A percentile compares a stretch with the other conserved stretches of the same genome.
Evolutionary conservation across 2,113 vertebrate genomes (phyloP).

Genomic region (Neotoma lepida): DNA sequence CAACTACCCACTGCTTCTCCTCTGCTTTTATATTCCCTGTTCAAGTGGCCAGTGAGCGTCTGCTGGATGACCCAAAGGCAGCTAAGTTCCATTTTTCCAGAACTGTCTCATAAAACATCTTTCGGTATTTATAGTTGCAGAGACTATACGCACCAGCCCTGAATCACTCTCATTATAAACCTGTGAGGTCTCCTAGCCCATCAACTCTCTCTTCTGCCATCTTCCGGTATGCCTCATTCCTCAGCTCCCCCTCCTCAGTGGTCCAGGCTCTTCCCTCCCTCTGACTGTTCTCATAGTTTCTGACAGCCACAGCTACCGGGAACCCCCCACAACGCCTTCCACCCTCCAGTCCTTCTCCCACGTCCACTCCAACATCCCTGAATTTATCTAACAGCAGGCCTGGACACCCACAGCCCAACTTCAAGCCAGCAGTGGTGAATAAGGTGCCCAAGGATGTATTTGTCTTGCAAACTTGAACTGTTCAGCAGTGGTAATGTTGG

Average conservation of each 20-base stretch:
- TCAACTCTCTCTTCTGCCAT: background rate
- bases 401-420: background rate
- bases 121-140: background rate
- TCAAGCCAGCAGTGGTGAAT: background rate
- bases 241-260: background rate
- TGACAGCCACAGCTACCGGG: background rate
- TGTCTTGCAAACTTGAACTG: background rate
- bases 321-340: background rate
- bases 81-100: background rate
- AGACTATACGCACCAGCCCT: background rate
- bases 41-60: background rate
- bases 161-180: background rate
- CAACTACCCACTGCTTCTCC: background rate
- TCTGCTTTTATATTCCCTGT: background rate
- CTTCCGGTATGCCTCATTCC: background rate
- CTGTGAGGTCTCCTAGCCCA: background rate
- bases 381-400: background rate
- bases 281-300: no score
- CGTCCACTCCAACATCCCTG: background rate
- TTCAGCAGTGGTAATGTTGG: background rate
- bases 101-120: background rate
- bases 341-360: background rate
- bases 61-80: background rate
- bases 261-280: background rate
- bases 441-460: background rate